Evolutionary conservation across 2,888 invertebrate species (phyloP).

Genomic region (Microchrysa polita): DNA sequence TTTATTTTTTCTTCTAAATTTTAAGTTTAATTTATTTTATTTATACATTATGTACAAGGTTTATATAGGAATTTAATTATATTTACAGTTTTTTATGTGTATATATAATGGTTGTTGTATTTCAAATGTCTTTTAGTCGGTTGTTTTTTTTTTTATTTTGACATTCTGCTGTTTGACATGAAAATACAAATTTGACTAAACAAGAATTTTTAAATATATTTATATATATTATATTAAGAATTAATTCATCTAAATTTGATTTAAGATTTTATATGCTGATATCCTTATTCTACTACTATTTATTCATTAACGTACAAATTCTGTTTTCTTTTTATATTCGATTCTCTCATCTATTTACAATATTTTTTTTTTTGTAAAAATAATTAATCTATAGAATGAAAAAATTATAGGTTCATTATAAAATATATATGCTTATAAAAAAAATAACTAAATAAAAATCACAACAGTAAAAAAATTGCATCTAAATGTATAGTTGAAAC

Average conservation of each 20-base stretch:
- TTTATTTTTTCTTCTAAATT: constrained; percentile 8
- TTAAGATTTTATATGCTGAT: constrained; percentile 10
- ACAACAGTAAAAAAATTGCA: constrained; percentile 44
- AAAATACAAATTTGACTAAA: constrained; percentile 37
- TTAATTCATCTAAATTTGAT: constrained; percentile 41
- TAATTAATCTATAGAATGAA: constrained; percentile 28
- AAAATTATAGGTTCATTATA: constrained; percentile 27
- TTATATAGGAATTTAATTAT: constrained; percentile 8
- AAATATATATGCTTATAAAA: constrained; percentile 30
- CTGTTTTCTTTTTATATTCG: constrained; percentile 17
- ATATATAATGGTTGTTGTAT: not conserved
- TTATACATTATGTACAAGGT: constrained; percentile 34
- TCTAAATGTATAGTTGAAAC: constrained; percentile 31
- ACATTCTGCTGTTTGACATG: not conserved
- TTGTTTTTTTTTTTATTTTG: constrained; percentile 19
- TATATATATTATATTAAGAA: constrained; percentile 1
- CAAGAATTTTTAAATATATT: constrained; percentile 36
- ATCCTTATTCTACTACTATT: constrained; percentile 15
- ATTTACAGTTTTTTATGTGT: constrained; percentile 19
- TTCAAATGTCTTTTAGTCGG: not conserved
- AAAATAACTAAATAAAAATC: constrained; percentile 44
- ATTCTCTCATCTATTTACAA: constrained; percentile 27
- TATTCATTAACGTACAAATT: constrained; percentile 35
- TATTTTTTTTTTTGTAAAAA: constrained; percentile 6
- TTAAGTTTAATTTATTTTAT: not conserved